Percentiles rank a stretch among this genome's conserved stretches.
These are phyloP conservation scores for Anastrepha ludens DNA, from an alignment of 1,140 invertebrate species.

Conservation along the genomic window DNA sequence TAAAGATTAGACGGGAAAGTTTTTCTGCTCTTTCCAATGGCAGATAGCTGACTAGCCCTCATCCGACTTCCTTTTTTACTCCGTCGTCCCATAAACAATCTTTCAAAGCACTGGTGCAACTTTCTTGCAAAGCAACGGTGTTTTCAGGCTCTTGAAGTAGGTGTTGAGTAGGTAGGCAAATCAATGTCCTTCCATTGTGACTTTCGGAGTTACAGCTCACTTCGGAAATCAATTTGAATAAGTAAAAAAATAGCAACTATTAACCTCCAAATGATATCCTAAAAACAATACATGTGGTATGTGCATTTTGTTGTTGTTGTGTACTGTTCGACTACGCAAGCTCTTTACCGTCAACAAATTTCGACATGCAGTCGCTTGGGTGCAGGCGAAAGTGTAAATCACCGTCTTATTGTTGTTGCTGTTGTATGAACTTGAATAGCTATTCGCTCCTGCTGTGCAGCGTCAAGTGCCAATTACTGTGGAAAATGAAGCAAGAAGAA, in stretches of 20 bases:
- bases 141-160: too few species aligned
- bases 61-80: too few species aligned
- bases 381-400: constrained; percentile 1
- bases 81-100: too few species aligned
- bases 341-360: background rate
- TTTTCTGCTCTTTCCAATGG: too few species aligned
- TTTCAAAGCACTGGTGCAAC: too few species aligned
- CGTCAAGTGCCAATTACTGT: constrained; percentile 34
- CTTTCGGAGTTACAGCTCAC: too few species aligned
- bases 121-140: too few species aligned
- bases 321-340: background rate
- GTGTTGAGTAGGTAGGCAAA: too few species aligned
- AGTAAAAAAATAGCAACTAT: background rate
- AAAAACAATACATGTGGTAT: background rate
- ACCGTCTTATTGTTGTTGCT: background rate
- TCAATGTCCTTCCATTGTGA: too few species aligned
- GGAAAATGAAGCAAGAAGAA: constrained; percentile 14
- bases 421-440: background rate
- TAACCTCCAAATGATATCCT: background rate
- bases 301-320: background rate
- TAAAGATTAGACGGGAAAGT: too few species aligned
- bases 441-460: constrained; percentile 6
- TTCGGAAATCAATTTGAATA: background rate
- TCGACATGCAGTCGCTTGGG: background rate
- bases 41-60: too few species aligned